Base-by-base conservation (phyloP, 2,797 vertebrate species). In the Gallinago stenura region DNA sequence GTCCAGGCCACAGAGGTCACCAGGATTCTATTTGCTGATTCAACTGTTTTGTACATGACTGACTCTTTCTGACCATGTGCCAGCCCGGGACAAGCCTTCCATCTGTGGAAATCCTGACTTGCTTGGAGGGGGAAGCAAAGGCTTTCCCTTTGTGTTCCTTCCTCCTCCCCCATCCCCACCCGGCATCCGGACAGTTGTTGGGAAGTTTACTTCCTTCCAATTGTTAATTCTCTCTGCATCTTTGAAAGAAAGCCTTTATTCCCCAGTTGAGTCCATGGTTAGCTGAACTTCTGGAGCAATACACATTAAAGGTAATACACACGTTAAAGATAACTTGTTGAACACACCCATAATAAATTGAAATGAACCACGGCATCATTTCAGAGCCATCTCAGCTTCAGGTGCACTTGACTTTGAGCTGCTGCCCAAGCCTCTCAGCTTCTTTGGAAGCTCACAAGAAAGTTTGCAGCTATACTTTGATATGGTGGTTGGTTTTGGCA, bases 321-420 rank as follows among this genome's bases (percentile, higher is more conserved):
- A 45, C 45, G 7, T 58, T 77, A 37, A 71, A 83, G 41, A 20
- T 21, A 71, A 72, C 41, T 79, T 56, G 41, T 54, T 78, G 61
- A 92, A 65, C 21, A 2, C 2, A 2, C 39, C 45, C 15, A 7
- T 2, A 43, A 22, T 46, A 43, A 79, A 79, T 20, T 39, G 65
- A 41, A 61, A 91, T 51, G 9, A 58, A 30, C 10, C 24, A 15
- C 0, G 0, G 31, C 33, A 0, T 18, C 3, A 31, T 81, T 90
- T 83, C 56, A 83, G 68, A 95, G 31, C 50, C 30, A 31, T 50
- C 56, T 79, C 57, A 37, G 31, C 70, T 89, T 82, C 54, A 71
- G 33, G 15, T 66, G 39, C 31, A 7, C 28, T 58, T 81, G 50
- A 61, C 41, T 61, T 69, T 6, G 6, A 79, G 75, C 81, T 89